Evolutionary conservation across 2,797 vertebrate genomes (phyloP).

Genomic region (Molossus alvarezi): DNA sequence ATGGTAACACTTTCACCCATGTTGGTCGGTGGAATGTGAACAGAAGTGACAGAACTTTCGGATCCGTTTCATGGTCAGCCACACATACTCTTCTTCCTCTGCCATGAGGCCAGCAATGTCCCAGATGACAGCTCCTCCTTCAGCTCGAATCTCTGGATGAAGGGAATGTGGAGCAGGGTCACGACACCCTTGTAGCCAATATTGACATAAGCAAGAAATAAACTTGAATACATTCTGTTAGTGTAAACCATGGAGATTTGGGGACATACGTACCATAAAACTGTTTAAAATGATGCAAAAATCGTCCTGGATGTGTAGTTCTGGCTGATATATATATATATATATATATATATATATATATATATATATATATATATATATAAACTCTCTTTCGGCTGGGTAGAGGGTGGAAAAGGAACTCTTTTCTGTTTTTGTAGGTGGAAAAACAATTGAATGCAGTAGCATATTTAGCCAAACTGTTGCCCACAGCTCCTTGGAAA

Average conservation of each 20-base stretch:
- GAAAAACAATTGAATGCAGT: background rate
- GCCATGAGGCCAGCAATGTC: background rate
- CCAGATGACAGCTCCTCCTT: background rate
- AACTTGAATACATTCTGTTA: background rate
- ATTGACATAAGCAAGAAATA: background rate
- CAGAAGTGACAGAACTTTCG: background rate
- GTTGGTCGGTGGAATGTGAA: background rate
- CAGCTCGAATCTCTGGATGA: background rate
- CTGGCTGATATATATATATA: background rate
- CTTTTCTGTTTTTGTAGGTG: background rate
- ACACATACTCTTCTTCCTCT: background rate
- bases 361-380: too few species aligned
- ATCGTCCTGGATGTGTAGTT: background rate
- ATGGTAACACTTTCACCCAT: background rate
- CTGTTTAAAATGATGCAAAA: background rate
- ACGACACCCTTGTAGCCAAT: background rate
- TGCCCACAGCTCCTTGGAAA: background rate
- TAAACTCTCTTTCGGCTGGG: background rate
- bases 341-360: too few species aligned
- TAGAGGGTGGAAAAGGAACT: background rate
- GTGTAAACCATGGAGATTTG: background rate
- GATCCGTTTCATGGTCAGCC: background rate
- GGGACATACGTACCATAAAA: background rate
- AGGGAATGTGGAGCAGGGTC: background rate
- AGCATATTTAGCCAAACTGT: background rate